Evolutionary conservation across 2,888 invertebrate species (phyloP), one percentile per base, ranked within the genome.

Genomic region (Dynastes hyllus): DNA sequence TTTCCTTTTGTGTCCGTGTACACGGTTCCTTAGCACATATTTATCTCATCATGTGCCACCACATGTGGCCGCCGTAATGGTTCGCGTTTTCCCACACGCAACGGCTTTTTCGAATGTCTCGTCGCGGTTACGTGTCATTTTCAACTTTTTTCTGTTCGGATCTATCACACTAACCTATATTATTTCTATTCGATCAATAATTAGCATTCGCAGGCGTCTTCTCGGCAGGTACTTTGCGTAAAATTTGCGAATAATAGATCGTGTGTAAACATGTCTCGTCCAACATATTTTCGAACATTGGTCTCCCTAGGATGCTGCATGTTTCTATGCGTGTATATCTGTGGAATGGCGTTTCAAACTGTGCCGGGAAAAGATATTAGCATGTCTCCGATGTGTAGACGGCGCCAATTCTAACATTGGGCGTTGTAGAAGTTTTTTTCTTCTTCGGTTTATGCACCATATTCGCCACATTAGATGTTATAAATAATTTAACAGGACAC

Each of bases 21-120:
- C 45, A 61, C 58, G 16, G 55, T 73, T 73, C 61, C 61, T 73
- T 73, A 71, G 37, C 71, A 55, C 55, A 71, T 71, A 71, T 55
- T 55, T 73, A 73, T 73, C 40, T 55, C 71, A 71, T 71, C 61
- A 73, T 73, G 16, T 61, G 22, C 40, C 71, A 37, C 71, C 73
- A 73, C 73, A 61, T 73, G 73, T 73, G 73, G 61, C 32, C 73
- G 40, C 27, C 40, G 22, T 37, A 61, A 61, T 61, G 45, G 73
- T 61, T 61, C 73, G 58, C 61, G 61, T 58, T 73, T 61, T 73
- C 73, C 73, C 73, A 73, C 73, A 61, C 61, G 61, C 73, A 73
- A 73, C 45, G 73, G 40, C 27, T 58, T 73, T 73, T 58, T 73
- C 61, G 55, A 22, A 73, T 58, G 61, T 61, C 61, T 16, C 27